A percentile compares a stretch with the other conserved stretches of the same genome.
Evolutionary conservation across 2,888 invertebrate genomes (phyloP).

Genomic region (Acleris cristana): DNA sequence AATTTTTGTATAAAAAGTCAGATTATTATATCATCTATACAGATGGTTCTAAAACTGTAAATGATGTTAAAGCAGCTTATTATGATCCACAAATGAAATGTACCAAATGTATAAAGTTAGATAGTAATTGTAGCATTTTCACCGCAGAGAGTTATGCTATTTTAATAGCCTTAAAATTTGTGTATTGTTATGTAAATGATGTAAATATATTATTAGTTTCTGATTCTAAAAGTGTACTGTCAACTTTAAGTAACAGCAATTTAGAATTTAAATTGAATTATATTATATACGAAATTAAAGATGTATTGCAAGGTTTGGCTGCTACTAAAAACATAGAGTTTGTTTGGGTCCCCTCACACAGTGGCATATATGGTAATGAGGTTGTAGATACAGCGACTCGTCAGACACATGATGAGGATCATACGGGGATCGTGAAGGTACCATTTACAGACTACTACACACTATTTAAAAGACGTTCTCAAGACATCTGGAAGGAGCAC

Average conservation of each 20-base stretch:
- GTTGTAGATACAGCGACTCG: background rate
- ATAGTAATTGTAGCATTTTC: background rate
- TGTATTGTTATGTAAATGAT: background rate
- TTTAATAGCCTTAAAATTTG: background rate
- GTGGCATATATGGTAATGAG: background rate
- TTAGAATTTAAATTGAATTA: background rate
- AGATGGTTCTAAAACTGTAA: too few species aligned
- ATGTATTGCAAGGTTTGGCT: background rate
- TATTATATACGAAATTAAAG: background rate
- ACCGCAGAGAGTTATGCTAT: background rate
- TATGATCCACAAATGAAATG: too few species aligned
- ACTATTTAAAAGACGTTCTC: too few species aligned
- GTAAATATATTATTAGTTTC: background rate
- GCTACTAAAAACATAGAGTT: background rate
- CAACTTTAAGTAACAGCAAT: background rate
- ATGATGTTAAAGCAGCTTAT: too few species aligned
- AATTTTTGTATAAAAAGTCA: too few species aligned
- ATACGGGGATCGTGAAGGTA: background rate
- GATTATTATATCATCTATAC: too few species aligned
- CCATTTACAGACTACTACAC: background rate
- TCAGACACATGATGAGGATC: background rate
- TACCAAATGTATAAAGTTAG: too few species aligned
- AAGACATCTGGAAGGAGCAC: background rate
- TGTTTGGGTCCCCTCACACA: background rate
- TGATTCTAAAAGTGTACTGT: background rate